phyloP scores from a whole-genome alignment of 2,797 vertebrate genomes.

The Tachyglossus aculeatus region DNA sequence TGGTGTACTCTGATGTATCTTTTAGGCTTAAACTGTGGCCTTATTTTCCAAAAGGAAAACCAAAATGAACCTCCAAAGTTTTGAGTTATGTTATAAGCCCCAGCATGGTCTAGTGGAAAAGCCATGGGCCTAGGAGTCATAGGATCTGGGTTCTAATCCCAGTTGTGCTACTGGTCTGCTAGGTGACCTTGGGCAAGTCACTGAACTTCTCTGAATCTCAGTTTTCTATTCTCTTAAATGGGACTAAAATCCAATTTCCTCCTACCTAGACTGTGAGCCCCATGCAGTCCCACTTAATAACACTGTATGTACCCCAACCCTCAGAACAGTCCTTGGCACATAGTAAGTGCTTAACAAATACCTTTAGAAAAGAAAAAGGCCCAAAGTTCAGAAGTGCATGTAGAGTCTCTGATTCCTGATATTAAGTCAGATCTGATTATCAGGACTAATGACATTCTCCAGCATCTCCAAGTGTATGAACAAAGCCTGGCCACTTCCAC shows the following conservation, averaged over 20 bases:
- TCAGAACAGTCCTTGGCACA: neutral
- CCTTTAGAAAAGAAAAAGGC: too few species aligned
- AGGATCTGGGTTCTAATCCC: neutral
- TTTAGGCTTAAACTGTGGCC: too few species aligned
- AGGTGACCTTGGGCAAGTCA: neutral
- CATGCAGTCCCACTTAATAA: neutral
- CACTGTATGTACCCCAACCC: neutral
- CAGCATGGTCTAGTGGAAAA: neutral
- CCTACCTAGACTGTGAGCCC: neutral
- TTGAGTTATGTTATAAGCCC: too few species aligned
- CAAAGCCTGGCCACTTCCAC: too few species aligned
- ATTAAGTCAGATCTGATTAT: too few species aligned
- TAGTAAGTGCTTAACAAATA: neutral
- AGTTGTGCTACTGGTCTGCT: neutral
- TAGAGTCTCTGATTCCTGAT: too few species aligned
- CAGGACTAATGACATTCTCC: too few species aligned
- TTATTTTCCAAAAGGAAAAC: too few species aligned
- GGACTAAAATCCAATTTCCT: neutral
- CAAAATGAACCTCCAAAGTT: too few species aligned
- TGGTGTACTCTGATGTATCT: too few species aligned
- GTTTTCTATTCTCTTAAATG: constrained; percentile 23
- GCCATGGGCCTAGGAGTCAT: neutral
- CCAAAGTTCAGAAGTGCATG: too few species aligned
- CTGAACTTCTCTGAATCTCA: neutral
- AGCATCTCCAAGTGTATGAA: too few species aligned